Base-by-base conservation (phyloP, 2,888 invertebrate species). In the Pristionchus entomophagus region DNA sequence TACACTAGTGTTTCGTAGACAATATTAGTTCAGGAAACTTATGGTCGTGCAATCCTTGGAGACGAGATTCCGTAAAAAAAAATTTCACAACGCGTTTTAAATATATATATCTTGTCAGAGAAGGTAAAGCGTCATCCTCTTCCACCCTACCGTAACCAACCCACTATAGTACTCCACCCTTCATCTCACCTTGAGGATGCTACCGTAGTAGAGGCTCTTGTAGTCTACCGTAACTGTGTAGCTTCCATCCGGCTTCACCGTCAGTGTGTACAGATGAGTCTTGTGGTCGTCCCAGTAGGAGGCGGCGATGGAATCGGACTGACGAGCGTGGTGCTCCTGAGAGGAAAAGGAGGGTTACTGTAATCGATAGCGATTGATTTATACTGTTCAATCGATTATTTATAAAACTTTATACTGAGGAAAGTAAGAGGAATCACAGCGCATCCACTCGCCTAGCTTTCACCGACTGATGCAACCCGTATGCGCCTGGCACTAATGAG, bases 321-420 rank as follows among this genome's bases (percentile, higher is more conserved):
- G 97, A 94, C 97, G 97, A 93, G 97, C 96, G 94, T 99, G 99
- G 93, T 99, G 99, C 94, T 99, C 99, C 94, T 94, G 83, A 77
- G 51, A 32, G 22, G 51, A n/a, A 73, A 35, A 10, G 22, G 6
- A 41, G 29, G n/a, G 59, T 65, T 41, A 73, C 45, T 22, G 53
- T 84, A 38, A 22, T 22, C 32, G 17, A n/a, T 22, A 4, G 29
- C 3, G 8, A 32, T 51, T 51, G 51, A 73, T 41, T 38, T 35
- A 6, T 5, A 81, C 53, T 38, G 8, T 12, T 26, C 49, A 41
- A 51, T 62, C 32, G n/a, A 5, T 0, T 3, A 86, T 91, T 89
- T 89, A 94, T 62, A 12, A 19, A 62, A 62, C 6, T 26, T 62
- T 10, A n/a, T 62, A 10, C 17, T 62, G n/a, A n/a, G n/a, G n/a